Conservation (phyloP, 2,888 invertebrate genomes). For the Caenorhabditis wallacei region DNA sequence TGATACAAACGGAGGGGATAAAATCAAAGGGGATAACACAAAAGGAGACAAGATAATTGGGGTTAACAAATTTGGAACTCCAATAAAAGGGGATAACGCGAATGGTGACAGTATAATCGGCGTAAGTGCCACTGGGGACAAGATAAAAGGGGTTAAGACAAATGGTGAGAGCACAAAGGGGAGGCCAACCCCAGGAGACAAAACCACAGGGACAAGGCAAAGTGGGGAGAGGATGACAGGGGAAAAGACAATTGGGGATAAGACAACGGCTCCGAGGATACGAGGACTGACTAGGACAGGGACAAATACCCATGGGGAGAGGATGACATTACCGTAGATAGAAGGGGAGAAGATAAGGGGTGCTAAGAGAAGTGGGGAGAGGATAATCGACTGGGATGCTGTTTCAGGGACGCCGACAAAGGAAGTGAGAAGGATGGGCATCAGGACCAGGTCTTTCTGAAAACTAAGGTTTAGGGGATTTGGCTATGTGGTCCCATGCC, state of each 20-base stretch:
- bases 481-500: too few relatives aligned
- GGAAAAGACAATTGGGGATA: conserved; percentile 66
- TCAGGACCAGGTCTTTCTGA: conserved; percentile 69
- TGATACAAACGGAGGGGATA: conserved; percentile 66
- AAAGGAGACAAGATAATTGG: conserved; percentile 73
- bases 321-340: conserved; percentile 68
- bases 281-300: conserved; percentile 71
- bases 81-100: conserved; percentile 68
- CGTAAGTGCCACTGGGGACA: conserved; percentile 64
- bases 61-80: conserved; percentile 57
- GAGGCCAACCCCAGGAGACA: conserved; percentile 62
- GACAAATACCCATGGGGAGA: conserved; percentile 70
- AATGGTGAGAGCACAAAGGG: conserved; percentile 73
- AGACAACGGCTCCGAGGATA: conserved; percentile 68
- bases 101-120: conserved; percentile 69
- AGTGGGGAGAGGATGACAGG: conserved; percentile 69
- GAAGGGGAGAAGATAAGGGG: conserved; percentile 67
- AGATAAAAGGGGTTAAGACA: conserved; percentile 67
- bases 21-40: conserved; percentile 69
- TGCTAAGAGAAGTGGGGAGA: conserved; percentile 68
- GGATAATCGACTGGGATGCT: conserved; percentile 71
- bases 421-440: conserved; percentile 46
- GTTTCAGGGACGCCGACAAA: conserved; percentile 51
- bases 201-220: conserved; percentile 66
- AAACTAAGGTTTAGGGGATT: too few relatives aligned